Evolutionary conservation across 2,113 vertebrate species (phyloP).

Genomic region (Nipponia nippon): DNA sequence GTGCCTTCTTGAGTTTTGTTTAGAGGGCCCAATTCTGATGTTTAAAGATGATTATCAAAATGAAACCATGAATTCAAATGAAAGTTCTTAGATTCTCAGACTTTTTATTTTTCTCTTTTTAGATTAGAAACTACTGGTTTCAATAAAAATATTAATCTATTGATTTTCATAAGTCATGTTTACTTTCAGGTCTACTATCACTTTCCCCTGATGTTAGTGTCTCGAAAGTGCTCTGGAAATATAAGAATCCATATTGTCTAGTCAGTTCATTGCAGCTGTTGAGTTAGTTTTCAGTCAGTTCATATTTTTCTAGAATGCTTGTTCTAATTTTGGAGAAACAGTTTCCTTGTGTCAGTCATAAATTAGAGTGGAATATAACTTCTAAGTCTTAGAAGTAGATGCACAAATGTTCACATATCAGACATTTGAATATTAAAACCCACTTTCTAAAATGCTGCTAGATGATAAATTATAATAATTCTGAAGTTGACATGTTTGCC

Average conservation of each 20-base stretch:
- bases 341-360: background rate
- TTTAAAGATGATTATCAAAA: background rate
- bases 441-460: background rate
- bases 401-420: background rate
- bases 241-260: background rate
- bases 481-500: background rate
- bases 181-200: background rate
- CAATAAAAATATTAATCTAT: background rate
- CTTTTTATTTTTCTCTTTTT: background rate
- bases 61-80: background rate
- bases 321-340: background rate
- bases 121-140: background rate
- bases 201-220: background rate
- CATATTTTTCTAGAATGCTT: background rate
- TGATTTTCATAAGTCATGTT: background rate
- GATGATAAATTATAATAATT: background rate
- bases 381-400: background rate
- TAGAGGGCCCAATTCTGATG: background rate
- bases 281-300: background rate
- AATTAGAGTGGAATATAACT: background rate
- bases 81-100: background rate
- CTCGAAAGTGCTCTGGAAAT: background rate
- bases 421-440: background rate
- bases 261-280: background rate
- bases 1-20: background rate